Evolutionary conservation across 2,888 invertebrate genomes (phyloP), one percentile per base, ranked within the genome.

Genomic region (Junonia oenone): DNA sequence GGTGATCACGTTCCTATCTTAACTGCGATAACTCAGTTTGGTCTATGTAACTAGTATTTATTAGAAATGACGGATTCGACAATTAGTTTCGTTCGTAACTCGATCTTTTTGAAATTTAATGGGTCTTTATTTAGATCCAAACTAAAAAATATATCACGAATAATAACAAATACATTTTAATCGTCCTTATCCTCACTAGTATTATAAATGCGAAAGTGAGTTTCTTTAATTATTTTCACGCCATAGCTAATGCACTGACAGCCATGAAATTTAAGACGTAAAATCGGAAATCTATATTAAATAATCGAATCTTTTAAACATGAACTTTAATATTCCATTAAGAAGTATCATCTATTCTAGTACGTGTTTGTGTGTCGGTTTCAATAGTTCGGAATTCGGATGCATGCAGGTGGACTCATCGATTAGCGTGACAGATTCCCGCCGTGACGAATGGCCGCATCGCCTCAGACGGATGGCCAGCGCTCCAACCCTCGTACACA

Each of bases 1-100:
- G 83, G 73, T 85, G 84, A 87, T 87, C 85, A 83, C 79, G 83
- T 83, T 82, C 66, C 78, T 73, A 75, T 78, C 76, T 76, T 80
- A 80, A 79, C 75, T 81, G 76, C 72, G 76, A 81, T 81, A 84
- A 83, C 77, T 83, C 68, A 66, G 72, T 71, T 71, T 66, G 68
- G 73, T 80, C 74, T 76, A 79, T 81, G 75, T 76, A 84, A 81
- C 70, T 78, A 67, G 60, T 72, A 74, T 78, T 81, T 77, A 81
- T 78, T 77, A 70, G 75, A 67, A 69, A 62, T 63, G 65, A 72
- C 64, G 64, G 26, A 37, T 50, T 56, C 26, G 14, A 53, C 50
- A 56, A 53, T 56, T 22, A 53, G 31, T 35, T 29, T 26, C 26
- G 22, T n/a, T n/a, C n/a, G n/a, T n/a, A n/a, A n/a, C n/a, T n/a